phyloP scores from a whole-genome alignment of 2,888 invertebrate genomes.

The Thumatha senex region DNA sequence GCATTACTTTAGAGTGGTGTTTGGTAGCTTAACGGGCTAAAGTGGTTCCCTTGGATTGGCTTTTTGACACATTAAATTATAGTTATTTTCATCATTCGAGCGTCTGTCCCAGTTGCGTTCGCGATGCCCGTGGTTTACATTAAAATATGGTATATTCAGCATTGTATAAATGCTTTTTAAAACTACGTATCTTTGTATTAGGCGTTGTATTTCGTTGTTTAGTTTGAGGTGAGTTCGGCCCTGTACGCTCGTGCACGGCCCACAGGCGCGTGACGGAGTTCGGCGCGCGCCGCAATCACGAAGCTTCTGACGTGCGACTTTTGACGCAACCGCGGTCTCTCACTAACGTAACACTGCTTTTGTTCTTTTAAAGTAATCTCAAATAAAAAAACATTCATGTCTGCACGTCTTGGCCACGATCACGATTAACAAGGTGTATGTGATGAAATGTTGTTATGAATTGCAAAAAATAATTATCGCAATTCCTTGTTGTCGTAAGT shows the following conservation, averaged over 20 bases:
- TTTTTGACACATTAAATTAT: too few species aligned
- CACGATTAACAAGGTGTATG: background rate
- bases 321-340: slow-evolving; percentile 61
- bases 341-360: slow-evolving; percentile 40
- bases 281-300: slow-evolving; percentile 78
- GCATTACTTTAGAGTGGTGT: too few species aligned
- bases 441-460: slow-evolving; percentile 10
- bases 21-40: too few species aligned
- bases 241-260: slow-evolving; percentile 68
- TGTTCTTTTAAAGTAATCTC: slow-evolving; percentile 28
- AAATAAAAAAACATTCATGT: slow-evolving; percentile 1
- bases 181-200: too few species aligned
- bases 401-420: background rate
- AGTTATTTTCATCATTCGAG: too few species aligned
- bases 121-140: too few species aligned
- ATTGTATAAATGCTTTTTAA: too few species aligned
- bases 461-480: slow-evolving; percentile 9
- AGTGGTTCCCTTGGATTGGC: too few species aligned
- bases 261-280: slow-evolving; percentile 76
- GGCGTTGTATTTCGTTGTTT: too few species aligned
- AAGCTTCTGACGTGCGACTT: slow-evolving; percentile 66
- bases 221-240: slow-evolving; percentile 42
- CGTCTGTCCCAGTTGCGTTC: too few species aligned
- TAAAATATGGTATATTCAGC: too few species aligned
- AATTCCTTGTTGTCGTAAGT: slow-evolving; percentile 3